Conservation (phyloP, 1,140 invertebrate genomes). For the Drosophila pseudoobscura region DNA sequence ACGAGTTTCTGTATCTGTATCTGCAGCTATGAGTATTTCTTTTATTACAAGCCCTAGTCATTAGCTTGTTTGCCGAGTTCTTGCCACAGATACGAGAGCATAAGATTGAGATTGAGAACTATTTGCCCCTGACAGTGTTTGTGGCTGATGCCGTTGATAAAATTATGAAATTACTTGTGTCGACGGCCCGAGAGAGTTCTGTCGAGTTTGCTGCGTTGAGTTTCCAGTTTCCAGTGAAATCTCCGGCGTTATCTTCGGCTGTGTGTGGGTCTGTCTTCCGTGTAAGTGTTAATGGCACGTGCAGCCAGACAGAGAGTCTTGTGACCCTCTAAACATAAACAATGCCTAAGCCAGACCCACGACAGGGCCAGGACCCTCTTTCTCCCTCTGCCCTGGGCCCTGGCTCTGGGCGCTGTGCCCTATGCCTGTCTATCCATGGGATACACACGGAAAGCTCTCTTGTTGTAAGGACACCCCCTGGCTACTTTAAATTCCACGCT, state of each 20-base stretch:
- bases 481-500: constrained; percentile 80
- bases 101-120: constrained; percentile 30
- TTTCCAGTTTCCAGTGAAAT: constrained; percentile 70
- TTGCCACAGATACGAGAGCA: constrained; percentile 54
- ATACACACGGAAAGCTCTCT: constrained; percentile 27
- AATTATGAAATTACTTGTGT: constrained; percentile 68
- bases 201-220: constrained; percentile 23
- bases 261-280: constrained; percentile 40
- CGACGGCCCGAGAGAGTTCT: constrained; percentile 36
- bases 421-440: background rate
- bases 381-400: background rate
- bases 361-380: constrained; percentile 19
- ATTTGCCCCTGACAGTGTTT: constrained; percentile 73
- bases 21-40: constrained; percentile 5
- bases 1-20: constrained; percentile 10
- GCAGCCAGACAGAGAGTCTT: constrained; percentile 40
- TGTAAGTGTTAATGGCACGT: constrained; percentile 81
- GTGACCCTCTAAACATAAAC: constrained; percentile 26
- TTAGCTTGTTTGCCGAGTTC: constrained; percentile 62
- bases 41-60: constrained; percentile 57
- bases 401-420: no score
- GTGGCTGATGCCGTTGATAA: constrained; percentile 68
- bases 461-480: constrained; percentile 10
- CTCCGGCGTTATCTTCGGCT: constrained; percentile 49
- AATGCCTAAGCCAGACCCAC: constrained; percentile 44